Conservation (phyloP, 2,888 invertebrate species). For the Drosophila prostipennis region DNA sequence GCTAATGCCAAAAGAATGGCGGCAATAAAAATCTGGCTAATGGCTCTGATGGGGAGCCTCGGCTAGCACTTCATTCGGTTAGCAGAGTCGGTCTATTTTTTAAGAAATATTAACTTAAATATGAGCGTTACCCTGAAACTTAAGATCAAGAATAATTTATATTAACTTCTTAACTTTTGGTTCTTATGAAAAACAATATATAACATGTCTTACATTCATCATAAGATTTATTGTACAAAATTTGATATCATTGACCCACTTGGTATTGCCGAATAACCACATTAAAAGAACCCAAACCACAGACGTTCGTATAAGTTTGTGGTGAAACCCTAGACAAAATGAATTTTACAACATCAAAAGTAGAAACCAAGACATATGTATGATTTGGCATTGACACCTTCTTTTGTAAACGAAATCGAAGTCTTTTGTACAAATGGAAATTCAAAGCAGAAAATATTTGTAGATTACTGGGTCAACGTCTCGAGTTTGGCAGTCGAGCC, state of each 20-base stretch:
- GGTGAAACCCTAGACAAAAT: background rate
- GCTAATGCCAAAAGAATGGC: conserved; percentile 49
- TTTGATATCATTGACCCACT: too few species aligned
- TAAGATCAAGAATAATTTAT: too few species aligned
- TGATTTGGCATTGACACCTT: conserved; percentile 33
- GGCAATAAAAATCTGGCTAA: conserved; percentile 54
- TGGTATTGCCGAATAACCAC: background rate
- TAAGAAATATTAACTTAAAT: background rate
- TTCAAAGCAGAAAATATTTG: conserved; percentile 10
- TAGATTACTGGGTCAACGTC: conserved; percentile 62
- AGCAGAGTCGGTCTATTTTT: background rate
- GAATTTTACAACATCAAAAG: background rate
- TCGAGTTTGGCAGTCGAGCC: conserved; percentile 33
- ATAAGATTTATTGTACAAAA: too few species aligned
- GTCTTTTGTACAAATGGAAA: background rate
- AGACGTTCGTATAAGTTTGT: background rate
- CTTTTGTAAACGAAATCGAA: background rate
- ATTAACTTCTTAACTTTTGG: too few species aligned
- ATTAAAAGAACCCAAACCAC: background rate
- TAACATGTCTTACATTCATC: too few species aligned
- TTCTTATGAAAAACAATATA: too few species aligned
- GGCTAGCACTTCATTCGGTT: conserved; percentile 23
- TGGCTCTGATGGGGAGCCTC: conserved; percentile 23
- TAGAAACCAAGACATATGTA: background rate
- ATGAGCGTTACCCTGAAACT: too few species aligned